A percentile compares a stretch with the other conserved stretches of the same genome.
phyloP scores from a whole-genome alignment of 2,888 invertebrate genomes.

The Corythucha ciliata region DNA sequence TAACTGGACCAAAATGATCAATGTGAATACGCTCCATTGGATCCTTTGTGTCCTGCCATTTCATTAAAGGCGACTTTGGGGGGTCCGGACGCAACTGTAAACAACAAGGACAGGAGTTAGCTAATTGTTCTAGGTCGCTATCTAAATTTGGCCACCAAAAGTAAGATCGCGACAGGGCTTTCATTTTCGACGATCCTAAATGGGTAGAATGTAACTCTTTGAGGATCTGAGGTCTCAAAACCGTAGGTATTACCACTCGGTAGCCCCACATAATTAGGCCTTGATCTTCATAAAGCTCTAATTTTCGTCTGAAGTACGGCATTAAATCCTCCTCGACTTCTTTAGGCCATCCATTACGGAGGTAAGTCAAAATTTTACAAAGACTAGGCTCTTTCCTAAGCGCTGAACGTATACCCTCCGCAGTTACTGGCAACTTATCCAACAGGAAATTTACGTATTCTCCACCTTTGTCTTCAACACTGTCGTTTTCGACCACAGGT shows the following conservation, averaged over 20 bases:
- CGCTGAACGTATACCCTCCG: constrained; percentile 12
- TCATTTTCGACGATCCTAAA: constrained; percentile 35
- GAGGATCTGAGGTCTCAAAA: constrained; percentile 27
- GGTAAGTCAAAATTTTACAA: constrained; percentile 12
- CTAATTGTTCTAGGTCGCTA: constrained; percentile 32
- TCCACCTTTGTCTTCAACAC: neutral
- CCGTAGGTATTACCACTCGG: constrained; percentile 34
- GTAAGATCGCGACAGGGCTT: constrained; percentile 32
- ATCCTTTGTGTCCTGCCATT: constrained; percentile 33
- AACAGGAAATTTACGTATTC: constrained; percentile 3
- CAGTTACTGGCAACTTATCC: constrained; percentile 9
- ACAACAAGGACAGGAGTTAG: constrained; percentile 33
- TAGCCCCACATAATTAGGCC: constrained; percentile 32
- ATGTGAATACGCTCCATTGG: constrained; percentile 35
- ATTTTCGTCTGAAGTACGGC: constrained; percentile 16
- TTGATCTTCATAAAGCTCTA: constrained; percentile 17
- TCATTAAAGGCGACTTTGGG: constrained; percentile 10
- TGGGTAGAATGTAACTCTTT: constrained; percentile 34
- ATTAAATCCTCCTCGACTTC: neutral
- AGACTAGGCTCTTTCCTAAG: constrained; percentile 12
- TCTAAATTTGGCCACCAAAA: constrained; percentile 36
- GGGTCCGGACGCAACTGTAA: constrained; percentile 23
- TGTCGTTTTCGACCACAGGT: neutral
- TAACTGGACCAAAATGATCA: constrained; percentile 34
- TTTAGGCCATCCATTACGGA: constrained; percentile 19